Evolutionary conservation across 2,113 vertebrate genomes (phyloP), one percentile per base, ranked within the genome.

Genomic region (Bubo bubo): DNA sequence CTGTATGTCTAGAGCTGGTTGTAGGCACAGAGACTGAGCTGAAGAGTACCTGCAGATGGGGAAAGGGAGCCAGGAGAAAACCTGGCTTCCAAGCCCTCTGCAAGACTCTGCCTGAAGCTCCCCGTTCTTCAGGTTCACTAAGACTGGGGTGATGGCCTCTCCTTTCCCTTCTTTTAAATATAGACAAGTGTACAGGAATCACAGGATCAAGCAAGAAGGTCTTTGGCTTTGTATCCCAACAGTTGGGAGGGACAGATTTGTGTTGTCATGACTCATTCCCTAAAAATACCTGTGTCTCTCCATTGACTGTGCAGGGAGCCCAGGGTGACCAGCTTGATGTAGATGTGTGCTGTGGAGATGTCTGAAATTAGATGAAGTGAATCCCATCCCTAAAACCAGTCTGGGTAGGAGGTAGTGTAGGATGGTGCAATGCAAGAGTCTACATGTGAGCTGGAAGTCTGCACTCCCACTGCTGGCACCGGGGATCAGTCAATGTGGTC

Each of bases 401-500:
- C 95, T 92, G 87, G 83, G 96, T 96, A 30, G 96, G 96, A 96
- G 95, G 95, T 8, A 88, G 96, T 47, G 96, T 97, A 70, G 96
- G 96, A 95, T 79, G 96, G 96, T 96, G 96, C 55, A 94, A 96
- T 96, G 95, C 92, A 96, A 96, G 96, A 97, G 96, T 96, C 96
- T 97, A 95, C 95, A 95, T 95, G 93, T 93, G 96, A 97, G 96
- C 95, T 97, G 96, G 96, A 97, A 97, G 96, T 97, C 96, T 97
- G 93, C 96, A 97, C 96, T 96, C 96, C 96, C 96, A 97, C 96
- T 88, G 92, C 94, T 16, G 1, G 85, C 93, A 58, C 90, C n/a
- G 22, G 92, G 93, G 90, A 96, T 91, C 87, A 95, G 87, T 88
- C 35, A 90, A 83, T 30, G 50, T 86, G 96, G 95, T 96, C 93